Conservation (phyloP, 2,888 invertebrate species). For the Crioceris asparagi region DNA sequence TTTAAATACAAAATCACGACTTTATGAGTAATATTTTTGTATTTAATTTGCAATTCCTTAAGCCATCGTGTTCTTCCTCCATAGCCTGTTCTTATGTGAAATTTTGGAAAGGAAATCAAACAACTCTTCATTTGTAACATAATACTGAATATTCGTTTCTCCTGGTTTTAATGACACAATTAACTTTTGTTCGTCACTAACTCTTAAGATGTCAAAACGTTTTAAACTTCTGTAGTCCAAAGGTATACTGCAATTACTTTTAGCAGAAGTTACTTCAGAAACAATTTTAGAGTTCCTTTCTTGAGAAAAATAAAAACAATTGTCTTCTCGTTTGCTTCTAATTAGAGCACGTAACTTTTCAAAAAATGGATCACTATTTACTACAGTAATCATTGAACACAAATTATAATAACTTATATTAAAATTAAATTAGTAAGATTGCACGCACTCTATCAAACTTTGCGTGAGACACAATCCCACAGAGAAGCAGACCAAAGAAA, state of each 20-base stretch:
- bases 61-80: conserved; percentile 25
- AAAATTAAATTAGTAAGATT: no score
- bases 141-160: conserved; percentile 17
- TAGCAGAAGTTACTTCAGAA: conserved; percentile 23
- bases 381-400: conserved; percentile 18
- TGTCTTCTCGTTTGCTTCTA: conserved; percentile 22
- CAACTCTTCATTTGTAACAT: conserved; percentile 24
- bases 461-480: no score
- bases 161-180: conserved; percentile 21
- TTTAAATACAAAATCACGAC: conserved; percentile 23
- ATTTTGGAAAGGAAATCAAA: conserved; percentile 23
- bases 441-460: no score
- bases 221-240: conserved; percentile 18
- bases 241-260: conserved; percentile 20
- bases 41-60: conserved; percentile 24
- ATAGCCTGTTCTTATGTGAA: conserved; percentile 23
- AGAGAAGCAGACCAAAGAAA: conserved; percentile 7
- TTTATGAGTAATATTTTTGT: conserved; percentile 26
- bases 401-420: conserved; percentile 17
- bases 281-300: conserved; percentile 22
- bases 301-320: conserved; percentile 22
- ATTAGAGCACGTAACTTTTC: conserved; percentile 20
- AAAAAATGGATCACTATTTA: conserved; percentile 18
- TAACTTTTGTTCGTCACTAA: conserved; percentile 20
- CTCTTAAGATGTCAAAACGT: conserved; percentile 23